Conservation (phyloP, 2,888 invertebrate genomes). For the Saturnia pavonia region DNA sequence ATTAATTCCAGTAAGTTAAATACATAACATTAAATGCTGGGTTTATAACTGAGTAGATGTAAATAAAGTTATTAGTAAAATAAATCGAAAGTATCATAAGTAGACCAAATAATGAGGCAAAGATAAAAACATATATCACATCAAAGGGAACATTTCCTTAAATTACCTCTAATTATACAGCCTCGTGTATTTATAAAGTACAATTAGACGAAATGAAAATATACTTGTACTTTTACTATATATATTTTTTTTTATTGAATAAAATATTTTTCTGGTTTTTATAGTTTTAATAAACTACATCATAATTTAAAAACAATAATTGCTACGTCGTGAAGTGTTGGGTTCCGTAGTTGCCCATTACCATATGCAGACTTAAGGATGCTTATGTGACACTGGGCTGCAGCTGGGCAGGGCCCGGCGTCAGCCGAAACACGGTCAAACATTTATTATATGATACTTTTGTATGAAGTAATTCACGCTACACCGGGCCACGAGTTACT, state of each 20-base stretch:
- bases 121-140: not conserved
- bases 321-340: no score
- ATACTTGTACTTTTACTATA: not conserved
- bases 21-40: not conserved
- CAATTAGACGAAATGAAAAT: not conserved
- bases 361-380: no score
- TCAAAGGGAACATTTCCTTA: not conserved
- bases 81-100: not conserved
- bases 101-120: not conserved
- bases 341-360: no score
- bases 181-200: not conserved
- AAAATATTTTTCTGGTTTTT: not conserved
- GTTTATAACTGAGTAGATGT: not conserved
- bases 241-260: not conserved
- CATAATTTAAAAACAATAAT: no score
- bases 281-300: not conserved
- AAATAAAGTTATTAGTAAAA: not conserved
- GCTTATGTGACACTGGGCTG: no score
- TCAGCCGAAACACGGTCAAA: no score
- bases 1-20: not conserved
- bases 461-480: no score
- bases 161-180: not conserved
- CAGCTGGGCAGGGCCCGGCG: no score
- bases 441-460: no score
- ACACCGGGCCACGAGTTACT: no score